Percentiles rank a stretch among this genome's conserved stretches.
Conservation (phyloP, 2,113 vertebrate species). For the Columba janthina region DNA sequence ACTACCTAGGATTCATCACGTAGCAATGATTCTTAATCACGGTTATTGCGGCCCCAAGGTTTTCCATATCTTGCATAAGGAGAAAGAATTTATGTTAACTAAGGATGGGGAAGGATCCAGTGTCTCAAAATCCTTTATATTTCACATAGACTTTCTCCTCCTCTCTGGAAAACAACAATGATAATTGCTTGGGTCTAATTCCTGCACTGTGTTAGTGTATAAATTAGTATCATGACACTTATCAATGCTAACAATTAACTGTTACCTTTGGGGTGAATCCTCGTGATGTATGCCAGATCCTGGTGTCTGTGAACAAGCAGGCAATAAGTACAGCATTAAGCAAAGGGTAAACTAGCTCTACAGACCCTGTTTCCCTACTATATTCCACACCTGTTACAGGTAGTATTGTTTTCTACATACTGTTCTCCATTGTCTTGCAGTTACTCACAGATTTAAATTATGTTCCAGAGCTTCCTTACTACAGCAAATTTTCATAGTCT, state of each 20-base stretch:
- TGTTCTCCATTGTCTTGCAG: background rate
- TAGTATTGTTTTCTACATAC: background rate
- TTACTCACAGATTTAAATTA: background rate
- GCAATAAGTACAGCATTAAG: background rate
- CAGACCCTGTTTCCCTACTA: rapidly evolving
- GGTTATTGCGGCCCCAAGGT: background rate
- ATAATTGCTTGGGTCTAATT: background rate
- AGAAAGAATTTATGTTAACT: background rate
- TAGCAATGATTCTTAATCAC: background rate
- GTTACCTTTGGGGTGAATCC: constrained; percentile 52
- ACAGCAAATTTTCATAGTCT: background rate
- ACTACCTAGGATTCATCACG: background rate
- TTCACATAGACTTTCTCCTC: background rate
- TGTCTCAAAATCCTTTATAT: background rate
- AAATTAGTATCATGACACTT: background rate
- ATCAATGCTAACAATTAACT: background rate
- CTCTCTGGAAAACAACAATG: background rate
- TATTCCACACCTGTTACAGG: background rate
- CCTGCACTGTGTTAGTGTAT: background rate
- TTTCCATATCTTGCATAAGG: background rate
- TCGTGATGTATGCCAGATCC: background rate
- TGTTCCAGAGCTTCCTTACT: background rate
- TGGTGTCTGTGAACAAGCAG: constrained; percentile 29
- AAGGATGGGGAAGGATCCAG: background rate
- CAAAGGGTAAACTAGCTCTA: background rate